A percentile compares a stretch with the other conserved stretches of the same genome.
Conservation (phyloP, 2,113 vertebrate species). For the Noturus placidus region DNA sequence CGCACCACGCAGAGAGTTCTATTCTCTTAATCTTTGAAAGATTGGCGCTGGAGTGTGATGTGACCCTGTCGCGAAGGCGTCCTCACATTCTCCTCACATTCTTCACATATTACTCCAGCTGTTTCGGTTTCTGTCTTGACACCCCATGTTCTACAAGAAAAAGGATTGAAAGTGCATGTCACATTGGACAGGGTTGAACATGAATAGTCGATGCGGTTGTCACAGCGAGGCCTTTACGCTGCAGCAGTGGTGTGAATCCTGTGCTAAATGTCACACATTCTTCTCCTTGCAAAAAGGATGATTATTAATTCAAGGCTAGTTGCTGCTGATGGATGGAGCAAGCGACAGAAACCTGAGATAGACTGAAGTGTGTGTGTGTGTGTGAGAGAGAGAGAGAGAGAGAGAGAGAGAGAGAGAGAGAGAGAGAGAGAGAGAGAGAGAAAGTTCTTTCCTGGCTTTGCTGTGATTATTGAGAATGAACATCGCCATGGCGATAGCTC, state of each 20-base stretch:
- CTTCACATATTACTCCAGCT: not conserved
- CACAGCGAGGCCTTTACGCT: not conserved
- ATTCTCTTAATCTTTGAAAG: not conserved
- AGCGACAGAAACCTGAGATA: constrained; percentile 1
- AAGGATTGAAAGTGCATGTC: not conserved
- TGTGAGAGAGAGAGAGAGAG: not conserved
- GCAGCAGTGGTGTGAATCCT: not conserved
- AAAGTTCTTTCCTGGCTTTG: not conserved
- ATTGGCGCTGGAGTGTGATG: not conserved
- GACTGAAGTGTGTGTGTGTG: not conserved
- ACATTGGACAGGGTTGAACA: not conserved
- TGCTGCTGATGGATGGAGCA: constrained; percentile 24
- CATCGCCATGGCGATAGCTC: not conserved
- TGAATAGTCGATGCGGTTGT: constrained; percentile 5
- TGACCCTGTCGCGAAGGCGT: not conserved
- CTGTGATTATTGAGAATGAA: not conserved
- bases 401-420: not conserved
- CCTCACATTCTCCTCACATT: not conserved
- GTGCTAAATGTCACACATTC: not conserved
- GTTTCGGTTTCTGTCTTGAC: not conserved
- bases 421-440: not conserved
- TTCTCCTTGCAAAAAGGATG: not conserved
- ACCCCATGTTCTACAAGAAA: not conserved
- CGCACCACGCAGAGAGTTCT: not conserved
- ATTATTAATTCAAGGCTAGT: constrained; percentile 31